A percentile compares a stretch with the other conserved stretches of the same genome.
phyloP scores from a whole-genome alignment of 1,140 invertebrate genomes.

The Probaryconus sp. region DNA sequence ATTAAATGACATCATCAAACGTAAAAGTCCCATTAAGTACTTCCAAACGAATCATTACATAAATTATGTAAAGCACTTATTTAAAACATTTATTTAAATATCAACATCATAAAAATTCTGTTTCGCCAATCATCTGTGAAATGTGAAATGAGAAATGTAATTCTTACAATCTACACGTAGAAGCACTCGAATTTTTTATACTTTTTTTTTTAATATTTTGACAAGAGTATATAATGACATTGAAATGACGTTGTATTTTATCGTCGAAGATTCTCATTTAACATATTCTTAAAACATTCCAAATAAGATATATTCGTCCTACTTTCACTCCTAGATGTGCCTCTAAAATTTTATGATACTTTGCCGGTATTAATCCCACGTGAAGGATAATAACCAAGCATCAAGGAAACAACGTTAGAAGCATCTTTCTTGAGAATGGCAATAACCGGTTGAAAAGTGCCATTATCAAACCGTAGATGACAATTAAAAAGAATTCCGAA shows the following conservation, averaged over 20 bases:
- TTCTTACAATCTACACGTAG: too few species aligned
- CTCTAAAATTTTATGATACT: constrained; percentile 42
- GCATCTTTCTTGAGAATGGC: constrained; percentile 36
- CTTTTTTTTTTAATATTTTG: not conserved
- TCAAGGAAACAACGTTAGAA: constrained; percentile 10
- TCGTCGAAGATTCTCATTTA: constrained; percentile 30
- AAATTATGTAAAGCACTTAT: too few species aligned
- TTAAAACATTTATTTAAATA: too few species aligned
- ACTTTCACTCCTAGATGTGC: constrained; percentile 42
- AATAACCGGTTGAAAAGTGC: constrained; percentile 25
- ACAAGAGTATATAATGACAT: constrained; percentile 8
- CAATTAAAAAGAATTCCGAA: too few species aligned
- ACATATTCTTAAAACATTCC: constrained; percentile 29
- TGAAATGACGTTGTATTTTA: constrained; percentile 18
- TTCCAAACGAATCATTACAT: too few species aligned
- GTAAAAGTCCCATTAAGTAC: too few species aligned
- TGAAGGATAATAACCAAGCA: constrained; percentile 23
- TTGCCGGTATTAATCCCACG: constrained; percentile 10
- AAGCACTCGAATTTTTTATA: not conserved
- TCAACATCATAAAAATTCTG: too few species aligned
- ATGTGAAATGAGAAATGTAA: too few species aligned
- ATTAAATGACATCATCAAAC: too few species aligned
- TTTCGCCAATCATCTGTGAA: too few species aligned
- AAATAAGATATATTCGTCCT: constrained; percentile 26
- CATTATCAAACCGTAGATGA: not conserved